phyloP scores from a whole-genome alignment of 2,113 vertebrate genomes.

The Urocolius indicus region DNA sequence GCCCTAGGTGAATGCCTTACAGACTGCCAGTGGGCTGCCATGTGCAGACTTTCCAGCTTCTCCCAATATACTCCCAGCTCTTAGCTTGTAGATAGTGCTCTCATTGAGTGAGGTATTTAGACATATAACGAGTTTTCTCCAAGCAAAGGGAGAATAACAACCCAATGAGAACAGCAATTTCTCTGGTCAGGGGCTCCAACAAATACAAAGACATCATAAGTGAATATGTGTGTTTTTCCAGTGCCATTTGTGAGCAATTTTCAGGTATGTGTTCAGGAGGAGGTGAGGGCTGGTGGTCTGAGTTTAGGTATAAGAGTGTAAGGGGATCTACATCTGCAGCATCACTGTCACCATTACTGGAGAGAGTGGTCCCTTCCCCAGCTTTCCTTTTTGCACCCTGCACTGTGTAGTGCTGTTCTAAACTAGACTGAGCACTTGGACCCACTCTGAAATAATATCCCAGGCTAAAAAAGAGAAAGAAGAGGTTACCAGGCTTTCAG shows the following conservation, averaged over 20 bases:
- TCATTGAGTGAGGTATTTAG: not conserved
- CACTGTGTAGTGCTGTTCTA: not conserved
- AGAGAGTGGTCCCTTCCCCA: accelerated
- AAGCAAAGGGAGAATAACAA: not conserved
- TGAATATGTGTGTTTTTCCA: accelerated
- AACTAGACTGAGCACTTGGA: not conserved
- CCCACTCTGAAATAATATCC: not conserved
- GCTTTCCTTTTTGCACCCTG: not conserved
- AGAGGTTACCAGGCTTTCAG: not conserved
- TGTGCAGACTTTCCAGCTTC: not conserved
- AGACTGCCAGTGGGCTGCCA: not conserved
- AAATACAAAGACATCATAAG: not conserved
- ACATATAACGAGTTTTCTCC: not conserved
- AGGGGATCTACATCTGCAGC: not conserved
- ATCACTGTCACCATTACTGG: accelerated
- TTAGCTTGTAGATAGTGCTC: not conserved
- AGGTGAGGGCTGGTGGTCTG: not conserved
- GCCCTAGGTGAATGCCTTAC: not conserved
- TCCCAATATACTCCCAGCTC: accelerated
- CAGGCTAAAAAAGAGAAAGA: not conserved
- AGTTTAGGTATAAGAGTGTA: not conserved
- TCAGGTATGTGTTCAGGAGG: not conserved
- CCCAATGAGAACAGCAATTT: not conserved
- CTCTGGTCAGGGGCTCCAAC: not conserved
- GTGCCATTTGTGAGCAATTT: not conserved